Base-by-base conservation (phyloP, 2,797 vertebrate genomes). In the Artibeus jamaicensis region DNA sequence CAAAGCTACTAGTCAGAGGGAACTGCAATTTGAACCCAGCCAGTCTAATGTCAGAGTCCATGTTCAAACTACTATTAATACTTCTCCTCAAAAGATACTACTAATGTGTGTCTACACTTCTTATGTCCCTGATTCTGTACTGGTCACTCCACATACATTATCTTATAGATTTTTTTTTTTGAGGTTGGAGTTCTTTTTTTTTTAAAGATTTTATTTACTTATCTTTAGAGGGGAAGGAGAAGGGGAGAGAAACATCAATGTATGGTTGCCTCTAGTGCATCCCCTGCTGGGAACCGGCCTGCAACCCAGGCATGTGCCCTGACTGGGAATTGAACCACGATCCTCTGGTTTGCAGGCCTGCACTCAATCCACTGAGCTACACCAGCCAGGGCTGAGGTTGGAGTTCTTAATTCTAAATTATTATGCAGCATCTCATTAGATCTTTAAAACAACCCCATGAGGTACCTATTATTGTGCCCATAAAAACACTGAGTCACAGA, bases 21-120 rank as follows among this genome's bases (percentile, higher is more conserved):
- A 93, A 89, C 34, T 91, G 62, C 95, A 32, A 92, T 94, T 91
- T 83, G 87, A 93, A 86, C 44, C 4, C 68, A 90, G 77, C 53
- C 86, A 91, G 19, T 94, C 44, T 89, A 76, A 16, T 53, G 16
- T 9, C 34, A 48, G 70, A 89, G 11, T 76, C 44, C 39, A 39
- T 53, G 50, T 55, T 86, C 57, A 78, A 93, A 91, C 32, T 10
- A 48, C 39, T 53, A 82, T 15, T 50, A 53, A 77, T 26, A 37
- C 9, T 82, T 81, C 48, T 78, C 16, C 48, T 78, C 21, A 92
- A 81, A 53, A 42, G 71, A 67, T 55, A 59, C 59, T 29, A 21
- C 6, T 55, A 42, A 29, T 4, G 4, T 32, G 65, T 50, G 19
- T 74, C 50, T 78, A 73, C 9, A 73, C 81, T 81, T 79, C 46